These are phyloP conservation scores for Tragelaphus strepsiceros DNA, from an alignment of 2,113 vertebrate genomes.

Conservation along the genomic window DNA sequence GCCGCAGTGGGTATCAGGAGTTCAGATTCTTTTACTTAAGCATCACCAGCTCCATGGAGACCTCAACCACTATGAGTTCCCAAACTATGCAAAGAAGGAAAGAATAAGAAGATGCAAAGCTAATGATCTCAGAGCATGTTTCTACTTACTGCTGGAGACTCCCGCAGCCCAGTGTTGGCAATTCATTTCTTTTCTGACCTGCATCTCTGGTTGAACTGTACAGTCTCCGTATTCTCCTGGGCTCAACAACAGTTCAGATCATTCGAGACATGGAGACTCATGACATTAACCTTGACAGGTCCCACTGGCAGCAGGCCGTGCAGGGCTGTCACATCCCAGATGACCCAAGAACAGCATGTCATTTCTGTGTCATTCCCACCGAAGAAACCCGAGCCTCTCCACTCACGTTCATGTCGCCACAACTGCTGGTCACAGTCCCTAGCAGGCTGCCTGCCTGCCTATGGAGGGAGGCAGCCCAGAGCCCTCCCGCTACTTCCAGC, in stretches of 20 bases:
- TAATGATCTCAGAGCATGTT: not conserved
- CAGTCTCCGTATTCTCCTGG: not conserved
- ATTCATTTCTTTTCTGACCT: not conserved
- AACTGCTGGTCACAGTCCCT: not conserved
- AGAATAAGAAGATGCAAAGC: not conserved
- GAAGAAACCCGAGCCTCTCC: not conserved
- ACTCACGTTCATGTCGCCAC: fast-evolving
- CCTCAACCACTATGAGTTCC: not conserved
- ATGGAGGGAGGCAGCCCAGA: not conserved
- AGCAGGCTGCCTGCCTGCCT: not conserved
- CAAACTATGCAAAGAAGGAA: not conserved
- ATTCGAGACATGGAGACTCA: not conserved
- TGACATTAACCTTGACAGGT: not conserved
- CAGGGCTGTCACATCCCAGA: not conserved
- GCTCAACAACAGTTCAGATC: not conserved
- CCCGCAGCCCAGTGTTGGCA: not conserved
- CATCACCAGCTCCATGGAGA: not conserved
- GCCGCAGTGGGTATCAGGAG: not conserved
- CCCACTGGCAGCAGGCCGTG: not conserved
- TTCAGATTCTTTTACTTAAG: not conserved
- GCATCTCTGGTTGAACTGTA: not conserved
- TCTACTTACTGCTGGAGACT: not conserved
- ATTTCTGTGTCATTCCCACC: not conserved
- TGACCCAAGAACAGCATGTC: not conserved
- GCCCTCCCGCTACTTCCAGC: not conserved